Conservation (phyloP, 2,113 vertebrate species). For the Todiramphus chloris region DNA sequence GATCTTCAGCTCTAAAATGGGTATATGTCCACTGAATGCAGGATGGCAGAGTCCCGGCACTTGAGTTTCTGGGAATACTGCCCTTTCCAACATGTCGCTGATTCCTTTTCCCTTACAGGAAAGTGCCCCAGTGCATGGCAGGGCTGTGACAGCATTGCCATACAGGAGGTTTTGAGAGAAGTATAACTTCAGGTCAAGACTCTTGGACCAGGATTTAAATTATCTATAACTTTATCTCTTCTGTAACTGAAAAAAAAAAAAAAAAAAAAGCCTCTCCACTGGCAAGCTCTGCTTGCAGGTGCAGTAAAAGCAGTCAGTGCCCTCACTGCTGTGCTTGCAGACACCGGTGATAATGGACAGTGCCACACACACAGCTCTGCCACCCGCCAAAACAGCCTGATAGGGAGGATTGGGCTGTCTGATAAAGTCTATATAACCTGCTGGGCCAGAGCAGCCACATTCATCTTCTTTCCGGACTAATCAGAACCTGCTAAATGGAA, state of each 20-base stretch:
- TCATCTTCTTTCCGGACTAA: background rate
- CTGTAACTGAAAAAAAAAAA: background rate
- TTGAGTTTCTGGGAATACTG: background rate
- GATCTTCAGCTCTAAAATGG: background rate
- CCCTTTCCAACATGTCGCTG: background rate
- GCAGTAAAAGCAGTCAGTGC: background rate
- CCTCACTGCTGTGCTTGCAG: background rate
- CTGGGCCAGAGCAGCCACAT: background rate
- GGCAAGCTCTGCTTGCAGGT: background rate
- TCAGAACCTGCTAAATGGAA: background rate
- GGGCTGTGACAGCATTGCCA: background rate
- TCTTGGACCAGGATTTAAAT: background rate
- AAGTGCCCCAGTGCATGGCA: background rate
- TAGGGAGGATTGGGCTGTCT: background rate
- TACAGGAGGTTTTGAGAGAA: background rate
- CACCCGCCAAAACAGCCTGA: background rate
- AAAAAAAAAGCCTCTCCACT: background rate
- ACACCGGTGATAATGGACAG: fast-evolving
- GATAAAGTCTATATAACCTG: background rate
- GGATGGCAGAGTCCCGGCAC: background rate
- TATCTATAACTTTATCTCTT: background rate
- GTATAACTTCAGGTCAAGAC: background rate
- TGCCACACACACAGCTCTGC: background rate
- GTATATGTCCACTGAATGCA: background rate
- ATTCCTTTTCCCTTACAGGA: background rate